These are phyloP conservation scores for Caenorhabditis sulstoni DNA, from an alignment of 2,888 invertebrate genomes.

Conservation along the genomic window DNA sequence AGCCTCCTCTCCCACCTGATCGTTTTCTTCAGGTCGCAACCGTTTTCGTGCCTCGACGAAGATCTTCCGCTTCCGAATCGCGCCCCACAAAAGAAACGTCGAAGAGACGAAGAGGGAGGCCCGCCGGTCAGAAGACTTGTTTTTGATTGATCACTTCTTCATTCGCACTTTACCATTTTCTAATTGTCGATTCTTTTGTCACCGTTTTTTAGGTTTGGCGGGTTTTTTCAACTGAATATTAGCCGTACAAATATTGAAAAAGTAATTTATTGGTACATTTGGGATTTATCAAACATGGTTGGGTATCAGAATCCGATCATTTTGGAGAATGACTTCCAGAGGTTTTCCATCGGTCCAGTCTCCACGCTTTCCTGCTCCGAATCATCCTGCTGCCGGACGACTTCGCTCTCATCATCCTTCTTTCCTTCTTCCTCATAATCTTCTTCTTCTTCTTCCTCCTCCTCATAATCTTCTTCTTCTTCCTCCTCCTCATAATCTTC, in stretches of 20 bases:
- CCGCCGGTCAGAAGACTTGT: constrained; percentile 34
- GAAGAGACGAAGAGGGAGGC: constrained; percentile 37
- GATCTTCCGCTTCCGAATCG: constrained; percentile 75
- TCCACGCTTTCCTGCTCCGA: no score
- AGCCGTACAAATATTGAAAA: no score
- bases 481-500: background rate
- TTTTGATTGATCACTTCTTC: constrained; percentile 34
- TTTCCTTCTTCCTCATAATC: no score
- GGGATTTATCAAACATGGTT: no score
- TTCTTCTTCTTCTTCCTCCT: background rate
- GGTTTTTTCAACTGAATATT: background rate
- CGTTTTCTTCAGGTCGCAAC: constrained; percentile 58
- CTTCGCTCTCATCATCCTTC: background rate
- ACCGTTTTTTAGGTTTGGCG: background rate
- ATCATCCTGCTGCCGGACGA: no score
- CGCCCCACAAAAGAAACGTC: constrained; percentile 30
- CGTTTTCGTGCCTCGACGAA: constrained; percentile 75
- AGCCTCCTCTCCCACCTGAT: background rate
- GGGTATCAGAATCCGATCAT: no score
- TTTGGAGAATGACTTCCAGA: no score
- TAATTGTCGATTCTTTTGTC: background rate
- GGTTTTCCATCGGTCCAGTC: no score
- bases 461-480: constrained; percentile 3
- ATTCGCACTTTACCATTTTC: background rate
- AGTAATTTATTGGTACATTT: no score